phyloP scores from a whole-genome alignment of 2,113 vertebrate species.

The Erythrolamprus reginae region DNA sequence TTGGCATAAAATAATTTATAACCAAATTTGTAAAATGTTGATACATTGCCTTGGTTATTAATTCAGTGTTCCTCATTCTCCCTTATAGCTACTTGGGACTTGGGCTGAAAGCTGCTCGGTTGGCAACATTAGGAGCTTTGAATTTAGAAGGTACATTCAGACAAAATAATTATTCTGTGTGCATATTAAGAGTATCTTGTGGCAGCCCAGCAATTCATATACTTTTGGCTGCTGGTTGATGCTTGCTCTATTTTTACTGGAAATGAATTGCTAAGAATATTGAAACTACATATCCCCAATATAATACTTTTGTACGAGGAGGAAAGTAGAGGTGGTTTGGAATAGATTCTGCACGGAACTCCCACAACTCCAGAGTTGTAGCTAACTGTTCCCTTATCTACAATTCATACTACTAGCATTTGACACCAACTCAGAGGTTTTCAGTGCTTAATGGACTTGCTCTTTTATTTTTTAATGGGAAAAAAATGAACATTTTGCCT shows the following conservation, averaged over 20 bases:
- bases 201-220: neutral
- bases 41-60: neutral
- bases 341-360: neutral
- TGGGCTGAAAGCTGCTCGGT: constrained; percentile 87
- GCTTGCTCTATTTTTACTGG: neutral
- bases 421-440: neutral
- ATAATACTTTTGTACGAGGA: neutral
- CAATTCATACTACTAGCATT: neutral
- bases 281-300: neutral
- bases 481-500: no score
- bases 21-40: neutral
- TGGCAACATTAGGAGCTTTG: constrained; percentile 87
- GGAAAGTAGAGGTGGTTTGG: neutral
- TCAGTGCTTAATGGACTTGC: neutral
- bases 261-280: constrained; percentile 9
- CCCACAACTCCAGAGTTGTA: neutral
- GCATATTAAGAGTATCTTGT: neutral
- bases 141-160: constrained; percentile 78
- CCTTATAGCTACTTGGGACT: constrained; percentile 89
- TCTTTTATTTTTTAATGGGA: no score
- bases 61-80: constrained; percentile 19
- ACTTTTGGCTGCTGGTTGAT: neutral
- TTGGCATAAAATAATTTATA: neutral
- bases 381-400: neutral
- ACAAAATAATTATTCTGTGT: neutral